Evolutionary conservation across 2,113 vertebrate species (phyloP).

Genomic region (Zingel zingel): DNA sequence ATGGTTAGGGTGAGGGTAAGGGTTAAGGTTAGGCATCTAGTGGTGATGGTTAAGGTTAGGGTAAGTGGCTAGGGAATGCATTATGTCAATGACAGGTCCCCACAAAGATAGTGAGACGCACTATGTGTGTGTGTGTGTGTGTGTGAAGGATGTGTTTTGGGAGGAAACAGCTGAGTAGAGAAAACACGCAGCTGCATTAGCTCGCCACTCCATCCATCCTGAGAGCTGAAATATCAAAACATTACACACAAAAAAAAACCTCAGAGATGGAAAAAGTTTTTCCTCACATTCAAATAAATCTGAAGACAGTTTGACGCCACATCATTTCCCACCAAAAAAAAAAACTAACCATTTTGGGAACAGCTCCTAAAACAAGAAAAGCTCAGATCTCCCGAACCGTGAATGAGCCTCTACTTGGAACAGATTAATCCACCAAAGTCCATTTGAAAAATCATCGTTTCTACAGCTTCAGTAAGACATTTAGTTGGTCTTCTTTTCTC

Average conservation of each 20-base stretch:
- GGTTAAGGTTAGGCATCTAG: no score
- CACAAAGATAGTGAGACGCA: no score
- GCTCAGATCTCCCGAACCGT: slow-evolving; percentile 7
- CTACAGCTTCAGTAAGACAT: no score
- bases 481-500: not conserved
- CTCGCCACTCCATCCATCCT: slow-evolving; percentile 21
- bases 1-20: no score
- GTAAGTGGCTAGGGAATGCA: no score
- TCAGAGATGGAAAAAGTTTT: not conserved
- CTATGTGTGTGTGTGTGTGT: no score
- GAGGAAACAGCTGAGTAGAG: slow-evolving; percentile 62
- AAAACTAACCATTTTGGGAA: not conserved
- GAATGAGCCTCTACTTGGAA: slow-evolving; percentile 9
- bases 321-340: not conserved
- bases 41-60: no score
- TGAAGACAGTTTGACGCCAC: not conserved
- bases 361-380: not conserved
- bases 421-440: no score
- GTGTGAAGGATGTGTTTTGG: not conserved
- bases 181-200: slow-evolving; percentile 42
- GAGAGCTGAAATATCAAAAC: slow-evolving; percentile 30
- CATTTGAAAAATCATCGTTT: no score
- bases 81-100: no score
- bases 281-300: not conserved
- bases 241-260: not conserved